These are phyloP conservation scores for Aquatica leii DNA, from an alignment of 2,888 invertebrate genomes.

Conservation along the genomic window DNA sequence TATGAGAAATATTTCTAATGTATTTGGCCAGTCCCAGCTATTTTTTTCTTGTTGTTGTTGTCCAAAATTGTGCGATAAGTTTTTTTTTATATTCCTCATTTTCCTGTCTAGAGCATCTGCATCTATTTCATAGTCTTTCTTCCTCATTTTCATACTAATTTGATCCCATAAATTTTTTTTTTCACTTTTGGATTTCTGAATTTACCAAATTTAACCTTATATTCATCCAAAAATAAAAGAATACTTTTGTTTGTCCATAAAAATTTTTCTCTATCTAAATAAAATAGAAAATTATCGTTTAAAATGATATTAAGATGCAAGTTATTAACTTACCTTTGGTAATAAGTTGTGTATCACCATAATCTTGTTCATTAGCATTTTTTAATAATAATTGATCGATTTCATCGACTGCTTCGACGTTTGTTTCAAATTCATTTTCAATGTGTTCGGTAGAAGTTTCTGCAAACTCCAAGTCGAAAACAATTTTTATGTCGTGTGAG, in stretches of 20 bases:
- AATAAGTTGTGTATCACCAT: not conserved
- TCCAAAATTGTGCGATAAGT: not conserved
- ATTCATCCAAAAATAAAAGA: not conserved
- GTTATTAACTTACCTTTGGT: not conserved
- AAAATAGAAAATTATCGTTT: not conserved
- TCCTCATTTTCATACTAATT: not conserved
- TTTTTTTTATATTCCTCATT: not conserved
- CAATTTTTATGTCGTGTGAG: not conserved
- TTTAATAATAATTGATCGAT: too few relatives aligned
- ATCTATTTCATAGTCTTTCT: not conserved
- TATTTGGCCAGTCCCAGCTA: not conserved
- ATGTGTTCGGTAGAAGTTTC: not conserved
- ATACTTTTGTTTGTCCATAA: too few relatives aligned
- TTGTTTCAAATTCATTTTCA: not conserved
- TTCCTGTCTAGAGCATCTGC: not conserved
- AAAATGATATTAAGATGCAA: not conserved
- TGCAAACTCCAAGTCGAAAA: not conserved
- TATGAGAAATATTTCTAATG: too few relatives aligned
- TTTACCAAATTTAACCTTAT: too few relatives aligned
- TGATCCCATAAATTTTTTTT: not conserved
- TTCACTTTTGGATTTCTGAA: not conserved
- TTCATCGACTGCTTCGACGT: not conserved
- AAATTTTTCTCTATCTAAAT: not conserved
- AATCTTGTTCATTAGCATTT: not conserved
- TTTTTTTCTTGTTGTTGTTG: not conserved